A percentile compares a stretch with the other conserved stretches of the same genome.
phyloP scores from a whole-genome alignment of 2,797 vertebrate species.

The Rallus crepitans region DNA sequence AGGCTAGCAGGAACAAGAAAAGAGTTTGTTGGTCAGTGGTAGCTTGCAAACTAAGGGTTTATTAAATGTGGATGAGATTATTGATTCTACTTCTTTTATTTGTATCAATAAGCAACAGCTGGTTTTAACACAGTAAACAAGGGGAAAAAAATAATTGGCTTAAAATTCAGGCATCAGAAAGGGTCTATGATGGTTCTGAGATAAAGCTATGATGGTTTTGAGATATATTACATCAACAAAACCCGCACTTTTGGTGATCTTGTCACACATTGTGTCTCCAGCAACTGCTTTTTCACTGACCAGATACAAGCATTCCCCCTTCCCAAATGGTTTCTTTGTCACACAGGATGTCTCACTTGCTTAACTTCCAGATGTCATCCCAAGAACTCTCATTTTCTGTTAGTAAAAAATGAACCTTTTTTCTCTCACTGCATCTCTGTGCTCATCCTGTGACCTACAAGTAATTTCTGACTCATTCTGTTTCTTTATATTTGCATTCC shows the following conservation, averaged over 20 bases:
- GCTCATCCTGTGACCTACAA: not conserved
- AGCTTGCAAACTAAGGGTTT: not conserved
- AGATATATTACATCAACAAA: not conserved
- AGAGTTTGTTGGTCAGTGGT: not conserved
- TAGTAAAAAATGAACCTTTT: not conserved
- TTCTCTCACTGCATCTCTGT: not conserved
- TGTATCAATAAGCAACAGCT: not conserved
- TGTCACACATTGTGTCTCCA: not conserved
- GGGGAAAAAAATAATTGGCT: not conserved
- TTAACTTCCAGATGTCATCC: not conserved
- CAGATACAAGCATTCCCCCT: not conserved
- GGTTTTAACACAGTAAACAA: not conserved
- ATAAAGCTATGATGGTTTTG: not conserved
- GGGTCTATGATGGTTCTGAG: not conserved
- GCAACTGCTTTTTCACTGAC: not conserved
- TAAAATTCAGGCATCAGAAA: not conserved
- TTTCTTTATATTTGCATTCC: constrained; percentile 38
- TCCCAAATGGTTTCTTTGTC: not conserved
- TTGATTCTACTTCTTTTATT: not conserved
- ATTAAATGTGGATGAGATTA: not conserved
- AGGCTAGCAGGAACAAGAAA: not conserved
- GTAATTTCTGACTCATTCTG: constrained; percentile 16
- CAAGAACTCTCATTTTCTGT: not conserved
- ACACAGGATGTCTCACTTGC: not conserved
- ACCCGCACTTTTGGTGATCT: not conserved